Conservation (phyloP, 2,113 vertebrate genomes). For the Chloebia gouldiae region DNA sequence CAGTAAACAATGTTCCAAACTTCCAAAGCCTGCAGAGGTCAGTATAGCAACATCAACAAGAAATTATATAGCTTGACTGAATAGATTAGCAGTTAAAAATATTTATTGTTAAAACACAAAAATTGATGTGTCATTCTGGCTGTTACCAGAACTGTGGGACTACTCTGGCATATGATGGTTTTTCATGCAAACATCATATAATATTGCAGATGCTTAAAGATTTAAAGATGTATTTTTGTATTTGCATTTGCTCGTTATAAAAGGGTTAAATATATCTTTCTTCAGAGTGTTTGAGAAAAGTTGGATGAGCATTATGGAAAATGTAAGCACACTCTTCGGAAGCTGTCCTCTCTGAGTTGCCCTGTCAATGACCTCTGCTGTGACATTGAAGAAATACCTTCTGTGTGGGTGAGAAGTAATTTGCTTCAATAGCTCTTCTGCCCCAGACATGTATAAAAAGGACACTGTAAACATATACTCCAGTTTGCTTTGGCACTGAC, state of each 20-base stretch:
- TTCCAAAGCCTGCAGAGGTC: constrained; percentile 87
- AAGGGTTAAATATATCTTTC: neutral
- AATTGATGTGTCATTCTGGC: neutral
- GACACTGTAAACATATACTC: constrained; percentile 70
- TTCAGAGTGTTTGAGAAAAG: neutral
- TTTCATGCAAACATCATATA: neutral
- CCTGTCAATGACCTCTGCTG: constrained; percentile 67
- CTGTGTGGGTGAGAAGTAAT: constrained; percentile 65
- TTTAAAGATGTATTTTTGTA: neutral
- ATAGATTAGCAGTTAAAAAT: constrained; percentile 33
- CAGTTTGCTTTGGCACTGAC: constrained; percentile 70
- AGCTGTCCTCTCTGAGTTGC: constrained; percentile 42
- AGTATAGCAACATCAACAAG: constrained; percentile 81
- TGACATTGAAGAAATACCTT: constrained; percentile 72
- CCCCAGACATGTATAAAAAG: constrained; percentile 68
- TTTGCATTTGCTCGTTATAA: neutral
- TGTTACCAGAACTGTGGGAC: neutral
- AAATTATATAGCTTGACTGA: neutral
- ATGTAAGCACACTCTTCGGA: neutral
- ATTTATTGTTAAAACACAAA: neutral
- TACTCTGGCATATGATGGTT: neutral
- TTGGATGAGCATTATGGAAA: constrained; percentile 17
- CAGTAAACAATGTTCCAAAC: constrained; percentile 60
- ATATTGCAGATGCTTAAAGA: neutral
- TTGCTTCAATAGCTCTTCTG: constrained; percentile 66